phyloP scores from a whole-genome alignment of 1,140 invertebrate species.

The Polypedilum pembai region DNA sequence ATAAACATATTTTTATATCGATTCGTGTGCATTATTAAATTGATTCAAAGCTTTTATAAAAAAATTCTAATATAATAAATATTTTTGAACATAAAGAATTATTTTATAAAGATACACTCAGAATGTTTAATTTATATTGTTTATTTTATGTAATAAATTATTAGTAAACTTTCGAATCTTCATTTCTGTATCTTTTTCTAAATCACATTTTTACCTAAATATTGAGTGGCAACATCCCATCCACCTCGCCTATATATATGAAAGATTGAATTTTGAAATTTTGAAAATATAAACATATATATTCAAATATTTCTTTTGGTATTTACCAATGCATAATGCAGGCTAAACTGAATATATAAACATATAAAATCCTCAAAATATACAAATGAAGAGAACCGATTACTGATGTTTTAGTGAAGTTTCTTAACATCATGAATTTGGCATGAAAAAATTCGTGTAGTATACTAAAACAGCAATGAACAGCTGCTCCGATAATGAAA shows the following conservation, averaged over 20 bases:
- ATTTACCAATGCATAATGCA: slow-evolving; percentile 55
- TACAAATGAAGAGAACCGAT: slow-evolving; percentile 11
- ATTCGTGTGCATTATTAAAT: too few species aligned
- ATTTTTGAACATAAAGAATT: too few species aligned
- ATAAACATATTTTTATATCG: too few species aligned
- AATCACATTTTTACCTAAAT: neutral
- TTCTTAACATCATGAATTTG: slow-evolving; percentile 30
- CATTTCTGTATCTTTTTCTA: too few species aligned
- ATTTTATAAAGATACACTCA: too few species aligned
- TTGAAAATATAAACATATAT: too few species aligned
- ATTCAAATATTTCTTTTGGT: too few species aligned
- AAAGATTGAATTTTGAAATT: neutral
- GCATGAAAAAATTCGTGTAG: slow-evolving; percentile 38
- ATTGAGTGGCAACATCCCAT: slow-evolving; percentile 42
- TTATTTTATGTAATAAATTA: too few species aligned
- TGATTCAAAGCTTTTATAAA: too few species aligned
- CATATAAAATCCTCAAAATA: slow-evolving; percentile 44
- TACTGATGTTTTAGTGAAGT: slow-evolving; percentile 1
- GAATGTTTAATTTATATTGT: too few species aligned
- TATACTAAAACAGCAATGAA: slow-evolving; percentile 47
- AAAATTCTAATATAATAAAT: too few species aligned
- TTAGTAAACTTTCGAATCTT: too few species aligned
- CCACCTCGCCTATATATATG: slow-evolving; percentile 33
- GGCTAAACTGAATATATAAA: slow-evolving; percentile 49
- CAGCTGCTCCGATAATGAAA: slow-evolving; percentile 44